Evolutionary conservation across 2,888 invertebrate species (phyloP).

Genomic region (Stenchaetothrips biformis): DNA sequence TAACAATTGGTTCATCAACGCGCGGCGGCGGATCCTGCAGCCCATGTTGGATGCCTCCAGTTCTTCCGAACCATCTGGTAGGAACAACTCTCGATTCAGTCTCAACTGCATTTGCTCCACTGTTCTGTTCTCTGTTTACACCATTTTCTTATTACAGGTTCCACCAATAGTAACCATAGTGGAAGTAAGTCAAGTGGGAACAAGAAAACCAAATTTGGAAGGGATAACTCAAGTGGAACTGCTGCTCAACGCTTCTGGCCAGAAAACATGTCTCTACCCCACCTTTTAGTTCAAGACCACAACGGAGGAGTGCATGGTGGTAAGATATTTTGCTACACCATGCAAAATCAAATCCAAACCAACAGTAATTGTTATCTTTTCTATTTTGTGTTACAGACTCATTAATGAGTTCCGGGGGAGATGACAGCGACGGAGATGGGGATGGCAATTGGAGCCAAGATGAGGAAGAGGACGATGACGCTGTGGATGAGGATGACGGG

Average conservation of each 20-base stretch:
- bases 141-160: background rate
- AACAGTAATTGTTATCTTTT: background rate
- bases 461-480: slow-evolving; percentile 4
- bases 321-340: background rate
- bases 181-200: slow-evolving; percentile 29
- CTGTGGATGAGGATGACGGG: background rate
- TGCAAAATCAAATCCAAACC: too few species aligned
- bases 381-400: background rate
- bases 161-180: background rate
- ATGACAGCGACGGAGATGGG: slow-evolving; percentile 1
- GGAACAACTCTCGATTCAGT: slow-evolving; percentile 25
- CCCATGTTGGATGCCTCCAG: slow-evolving; percentile 81
- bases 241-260: slow-evolving; percentile 59
- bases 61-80: slow-evolving; percentile 42
- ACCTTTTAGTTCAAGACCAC: background rate
- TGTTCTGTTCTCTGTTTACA: slow-evolving; percentile 12
- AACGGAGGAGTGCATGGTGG: background rate
- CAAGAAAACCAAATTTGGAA: slow-evolving; percentile 36
- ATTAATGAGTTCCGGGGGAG: background rate
- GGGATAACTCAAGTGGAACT: slow-evolving; percentile 32
- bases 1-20: slow-evolving; percentile 93
- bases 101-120: slow-evolving; percentile 15
- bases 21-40: slow-evolving; percentile 81
- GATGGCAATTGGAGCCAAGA: slow-evolving; percentile 3
- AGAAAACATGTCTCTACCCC: slow-evolving; percentile 55